Evolutionary conservation across 2,888 invertebrate species (phyloP), one percentile per base, ranked within the genome.

Genomic region (Eudasyphora cyanicolor): DNA sequence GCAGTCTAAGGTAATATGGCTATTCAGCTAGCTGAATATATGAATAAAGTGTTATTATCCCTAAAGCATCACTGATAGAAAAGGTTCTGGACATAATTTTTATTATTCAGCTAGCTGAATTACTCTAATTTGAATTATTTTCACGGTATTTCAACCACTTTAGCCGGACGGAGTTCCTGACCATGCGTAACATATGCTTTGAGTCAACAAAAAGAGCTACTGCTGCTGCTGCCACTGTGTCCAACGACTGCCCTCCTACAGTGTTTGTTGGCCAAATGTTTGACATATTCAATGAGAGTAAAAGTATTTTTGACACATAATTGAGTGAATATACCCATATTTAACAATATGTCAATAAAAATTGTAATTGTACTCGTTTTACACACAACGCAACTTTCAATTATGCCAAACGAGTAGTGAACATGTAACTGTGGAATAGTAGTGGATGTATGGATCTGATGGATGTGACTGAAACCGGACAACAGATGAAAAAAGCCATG

Each of bases 341-440:
- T 67, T 78, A 49, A 76, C 81, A 78, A 81, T 81, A 76, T 81
- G 84, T 84, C 84, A 84, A 78, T 81, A 84, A n/a, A n/a, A 73
- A 54, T 57, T 24, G 7, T 35, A 75, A 71, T 51, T 84, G 84
- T 74, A 74, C 75, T 75, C 27, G 67, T 10, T 14, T 45, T 17
- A 6, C 67, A 62, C n/a, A n/a, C n/a, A 51, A 6, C 45, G 19
- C n/a, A 29, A 49, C 62, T 57, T 57, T 57, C 57, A 57, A 57
- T 54, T 38, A 38, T 38, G 38, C 38, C 38, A 38, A 38, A 38
- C 38, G 38, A 45, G 12, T 12, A 45, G 45, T n/a, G n/a, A n/a
- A n/a, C n/a, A n/a, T n/a, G n/a, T n/a, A n/a, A n/a, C n/a, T n/a
- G n/a, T n/a, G n/a, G n/a, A n/a, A n/a, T n/a, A n/a, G 45, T 45